Base-by-base conservation (phyloP, 2,888 invertebrate species). In the Trachelus tabidus region DNA sequence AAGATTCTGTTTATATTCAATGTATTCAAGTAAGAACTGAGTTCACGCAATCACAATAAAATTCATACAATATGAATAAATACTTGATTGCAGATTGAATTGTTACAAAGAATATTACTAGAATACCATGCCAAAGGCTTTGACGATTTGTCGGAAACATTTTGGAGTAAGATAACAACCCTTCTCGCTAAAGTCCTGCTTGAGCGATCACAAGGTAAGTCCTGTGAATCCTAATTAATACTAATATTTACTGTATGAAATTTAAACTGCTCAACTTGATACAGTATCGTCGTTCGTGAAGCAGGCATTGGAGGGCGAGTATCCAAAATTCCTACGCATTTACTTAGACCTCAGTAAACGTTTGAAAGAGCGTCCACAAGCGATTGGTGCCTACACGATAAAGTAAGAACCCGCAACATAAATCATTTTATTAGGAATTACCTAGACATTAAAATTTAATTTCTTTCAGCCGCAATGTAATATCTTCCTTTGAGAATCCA, bases 271-370 rank as follows among this genome's bases (percentile, higher is more conserved):
- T 33, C 31, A 0, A 69, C 33, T 34, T 76, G 34, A 84, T 81
- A 74, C 80, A 90, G 92, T 91, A 34, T 93, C 93, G 0, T 92
- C 92, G 35, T 92, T 93, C 83, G 94, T 97, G 73, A 96, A 95
- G 87, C 97, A 97, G 91, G 95, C 96, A 78, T 93, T 98, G 78
- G 97, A 98, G 92, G 96, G 96, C 78, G 97, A 98, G 89, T 98
- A 95, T 91, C 97, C 97, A 9, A 97, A 96, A 91, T 93, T 98
- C 69, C 92, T 98, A n/a, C 95, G 96, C 87, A 94, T 96, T 84
- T 97, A 96, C 90, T 94, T 95, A 89, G 97, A 97, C 87, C 93
- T 97, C 85, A 94, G 95, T 82, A 94, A 94, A 79, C 94, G 94
- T 84, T 92, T 97, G 3, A 95, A 95, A 80, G 90, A 90, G 76